These are phyloP conservation scores for Gastrophysa polygoni DNA, from an alignment of 2,888 invertebrate species.

Conservation along the genomic window DNA sequence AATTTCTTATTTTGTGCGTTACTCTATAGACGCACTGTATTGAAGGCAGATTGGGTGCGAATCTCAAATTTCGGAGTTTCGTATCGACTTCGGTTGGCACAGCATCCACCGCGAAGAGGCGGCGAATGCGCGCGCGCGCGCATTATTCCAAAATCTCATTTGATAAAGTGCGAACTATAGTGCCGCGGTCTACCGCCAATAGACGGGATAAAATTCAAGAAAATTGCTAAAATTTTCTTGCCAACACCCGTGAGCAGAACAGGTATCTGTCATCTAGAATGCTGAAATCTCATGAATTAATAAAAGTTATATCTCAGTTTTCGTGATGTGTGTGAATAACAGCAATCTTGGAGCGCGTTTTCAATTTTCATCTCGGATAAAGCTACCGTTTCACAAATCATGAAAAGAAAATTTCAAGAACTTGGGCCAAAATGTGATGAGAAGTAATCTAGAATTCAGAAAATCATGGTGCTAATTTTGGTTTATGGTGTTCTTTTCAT, in stretches of 20 bases:
- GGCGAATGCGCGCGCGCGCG: constrained; percentile 42
- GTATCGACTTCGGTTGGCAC: constrained; percentile 47
- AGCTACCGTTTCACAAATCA: no score
- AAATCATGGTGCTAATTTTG: not conserved
- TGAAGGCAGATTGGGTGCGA: constrained; percentile 11
- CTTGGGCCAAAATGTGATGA: not conserved
- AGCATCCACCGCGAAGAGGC: constrained; percentile 44
- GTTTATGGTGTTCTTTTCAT: not conserved
- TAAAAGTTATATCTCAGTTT: not conserved
- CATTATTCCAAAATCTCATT: constrained; percentile 41
- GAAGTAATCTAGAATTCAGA: not conserved
- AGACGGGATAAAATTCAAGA: not conserved
- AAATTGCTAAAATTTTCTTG: not conserved
- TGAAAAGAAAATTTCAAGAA: not conserved
- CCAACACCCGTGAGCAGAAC: no score
- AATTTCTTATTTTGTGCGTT: not conserved
- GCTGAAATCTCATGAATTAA: no score
- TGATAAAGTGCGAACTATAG: constrained; percentile 43
- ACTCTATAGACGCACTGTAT: no score
- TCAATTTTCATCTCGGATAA: no score
- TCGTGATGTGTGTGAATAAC: not conserved
- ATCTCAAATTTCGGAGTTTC: constrained; percentile 22
- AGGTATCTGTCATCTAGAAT: no score
- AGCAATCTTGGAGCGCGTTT: not conserved
- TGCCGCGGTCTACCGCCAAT: constrained; percentile 27